These are phyloP conservation scores for Argya squamiceps DNA, from an alignment of 2,797 vertebrate genomes.

Conservation along the genomic window DNA sequence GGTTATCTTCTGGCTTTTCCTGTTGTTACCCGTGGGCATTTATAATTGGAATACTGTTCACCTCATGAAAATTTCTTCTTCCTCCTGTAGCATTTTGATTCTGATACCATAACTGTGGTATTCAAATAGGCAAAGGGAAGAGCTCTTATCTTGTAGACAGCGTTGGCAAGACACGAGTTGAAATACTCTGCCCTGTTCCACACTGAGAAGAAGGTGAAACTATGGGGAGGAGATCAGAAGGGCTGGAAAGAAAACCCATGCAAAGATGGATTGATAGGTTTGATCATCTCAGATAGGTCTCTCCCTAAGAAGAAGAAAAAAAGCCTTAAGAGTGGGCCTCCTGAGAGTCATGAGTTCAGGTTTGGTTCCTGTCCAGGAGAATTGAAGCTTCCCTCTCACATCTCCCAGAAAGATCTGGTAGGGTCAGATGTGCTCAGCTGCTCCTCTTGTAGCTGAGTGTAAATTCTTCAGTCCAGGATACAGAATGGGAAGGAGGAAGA, in stretches of 20 bases:
- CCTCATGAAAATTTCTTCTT: not conserved
- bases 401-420: not conserved
- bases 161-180: not conserved
- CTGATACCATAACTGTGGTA: not conserved
- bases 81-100: not conserved
- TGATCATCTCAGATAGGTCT: not conserved
- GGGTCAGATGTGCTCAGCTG: not conserved
- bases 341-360: not conserved
- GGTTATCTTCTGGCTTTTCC: slow-evolving; percentile 73
- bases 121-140: not conserved
- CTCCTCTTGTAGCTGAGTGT: not conserved
- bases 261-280: not conserved
- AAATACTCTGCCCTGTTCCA: not conserved
- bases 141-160: not conserved
- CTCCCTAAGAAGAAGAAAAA: not conserved
- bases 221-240: not conserved
- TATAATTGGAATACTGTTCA: not conserved
- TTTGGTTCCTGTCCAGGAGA: not conserved
- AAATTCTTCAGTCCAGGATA: not conserved
- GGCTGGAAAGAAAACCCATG: not conserved
- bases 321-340: not conserved
- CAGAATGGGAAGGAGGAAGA: not conserved
- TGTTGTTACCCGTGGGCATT: not conserved
- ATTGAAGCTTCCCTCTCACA: not conserved
- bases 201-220: not conserved